Percentiles rank a stretch among this genome's conserved stretches.
These are phyloP conservation scores for Hetaerina americana DNA, from an alignment of 1,140 invertebrate species.

Conservation along the genomic window DNA sequence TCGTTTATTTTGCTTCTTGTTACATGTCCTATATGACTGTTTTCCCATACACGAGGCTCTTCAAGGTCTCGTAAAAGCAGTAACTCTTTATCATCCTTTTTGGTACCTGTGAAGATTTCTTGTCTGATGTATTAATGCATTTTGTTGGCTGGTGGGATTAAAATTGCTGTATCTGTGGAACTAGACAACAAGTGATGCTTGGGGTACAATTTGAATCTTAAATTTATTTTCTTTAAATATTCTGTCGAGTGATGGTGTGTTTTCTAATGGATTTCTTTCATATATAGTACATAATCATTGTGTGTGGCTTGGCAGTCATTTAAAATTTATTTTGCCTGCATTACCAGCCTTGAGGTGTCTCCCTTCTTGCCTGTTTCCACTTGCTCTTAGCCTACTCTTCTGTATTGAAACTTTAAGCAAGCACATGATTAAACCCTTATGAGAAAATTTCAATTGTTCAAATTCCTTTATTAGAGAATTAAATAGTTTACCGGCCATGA, in stretches of 20 bases:
- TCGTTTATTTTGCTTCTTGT: not conserved
- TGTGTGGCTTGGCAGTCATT: not conserved
- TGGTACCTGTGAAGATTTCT: no score
- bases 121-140: no score
- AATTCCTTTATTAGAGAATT: no score
- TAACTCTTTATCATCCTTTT: no score
- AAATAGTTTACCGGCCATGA: no score
- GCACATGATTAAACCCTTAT: not conserved
- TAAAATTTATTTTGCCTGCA: not conserved
- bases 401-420: not conserved
- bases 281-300: not conserved
- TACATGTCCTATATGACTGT: not conserved
- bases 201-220: no score
- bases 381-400: not conserved
- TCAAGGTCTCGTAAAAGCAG: not conserved
- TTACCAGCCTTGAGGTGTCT: not conserved
- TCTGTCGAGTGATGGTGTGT: not conserved
- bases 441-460: no score
- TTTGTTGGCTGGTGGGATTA: no score
- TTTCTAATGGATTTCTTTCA: not conserved
- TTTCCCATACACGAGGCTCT: not conserved
- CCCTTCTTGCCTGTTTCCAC: not conserved
- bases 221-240: not conserved
- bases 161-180: no score
- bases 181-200: no score